Evolutionary conservation across 2,113 vertebrate species (phyloP).

Genomic region (Petrocephalus microphthalmus): DNA sequence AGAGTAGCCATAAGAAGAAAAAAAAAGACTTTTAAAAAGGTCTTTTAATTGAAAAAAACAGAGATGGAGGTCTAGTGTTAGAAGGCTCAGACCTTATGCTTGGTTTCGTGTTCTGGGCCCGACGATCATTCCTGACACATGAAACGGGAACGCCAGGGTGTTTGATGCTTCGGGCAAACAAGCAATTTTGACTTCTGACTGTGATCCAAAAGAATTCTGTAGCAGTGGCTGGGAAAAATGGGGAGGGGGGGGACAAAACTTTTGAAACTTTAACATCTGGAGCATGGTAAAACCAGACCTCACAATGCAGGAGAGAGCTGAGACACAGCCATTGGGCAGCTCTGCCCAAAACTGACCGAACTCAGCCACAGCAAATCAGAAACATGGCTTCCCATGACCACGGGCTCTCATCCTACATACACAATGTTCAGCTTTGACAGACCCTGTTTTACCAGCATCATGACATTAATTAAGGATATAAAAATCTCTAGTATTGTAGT

Average conservation of each 20-base stretch:
- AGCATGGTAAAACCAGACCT: not conserved
- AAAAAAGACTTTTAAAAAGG: slow-evolving; percentile 38
- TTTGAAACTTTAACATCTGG: not conserved
- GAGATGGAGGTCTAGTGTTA: slow-evolving; percentile 42
- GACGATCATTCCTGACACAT: not conserved
- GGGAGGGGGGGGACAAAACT: not conserved
- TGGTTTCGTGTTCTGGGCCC: not conserved
- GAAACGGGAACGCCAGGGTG: too few relatives aligned
- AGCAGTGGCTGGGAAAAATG: not conserved
- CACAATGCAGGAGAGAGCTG: not conserved
- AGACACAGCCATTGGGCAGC: not conserved
- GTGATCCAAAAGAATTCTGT: not conserved
- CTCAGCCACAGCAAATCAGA: not conserved
- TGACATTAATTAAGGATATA: not conserved
- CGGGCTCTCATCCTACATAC: not conserved
- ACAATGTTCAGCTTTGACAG: not conserved
- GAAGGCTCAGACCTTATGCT: slow-evolving; percentile 25
- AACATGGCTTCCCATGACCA: not conserved
- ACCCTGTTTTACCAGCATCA: not conserved
- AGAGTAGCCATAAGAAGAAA: slow-evolving; percentile 30
- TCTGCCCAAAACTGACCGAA: not conserved
- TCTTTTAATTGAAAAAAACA: slow-evolving; percentile 41
- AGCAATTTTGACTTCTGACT: not conserved
- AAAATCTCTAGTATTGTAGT: not conserved
- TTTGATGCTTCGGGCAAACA: not conserved